Percentiles rank a stretch among this genome's conserved stretches.
Conservation (phyloP, 2,888 invertebrate genomes). For the Clusia tigrina region DNA sequence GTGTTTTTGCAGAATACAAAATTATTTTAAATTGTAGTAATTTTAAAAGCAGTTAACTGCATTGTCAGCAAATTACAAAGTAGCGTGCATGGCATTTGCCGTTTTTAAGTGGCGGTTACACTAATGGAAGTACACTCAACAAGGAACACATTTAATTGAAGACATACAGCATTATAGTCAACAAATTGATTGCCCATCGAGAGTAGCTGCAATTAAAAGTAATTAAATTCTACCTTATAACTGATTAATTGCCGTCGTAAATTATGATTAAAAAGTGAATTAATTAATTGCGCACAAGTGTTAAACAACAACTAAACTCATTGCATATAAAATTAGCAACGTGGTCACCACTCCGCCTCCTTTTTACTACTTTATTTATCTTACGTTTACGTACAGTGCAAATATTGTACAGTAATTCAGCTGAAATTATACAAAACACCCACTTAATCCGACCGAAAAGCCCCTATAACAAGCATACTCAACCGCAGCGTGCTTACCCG, state of each 20-base stretch:
- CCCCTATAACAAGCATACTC: too few relatives aligned
- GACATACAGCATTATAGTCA: neutral
- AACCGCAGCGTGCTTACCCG: too few relatives aligned
- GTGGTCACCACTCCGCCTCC: too few relatives aligned
- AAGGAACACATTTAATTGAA: neutral
- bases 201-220: conserved; percentile 12
- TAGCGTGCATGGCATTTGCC: neutral
- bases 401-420: too few relatives aligned
- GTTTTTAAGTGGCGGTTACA: neutral
- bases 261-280: conserved; percentile 17
- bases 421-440: too few relatives aligned
- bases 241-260: conserved; percentile 20
- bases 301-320: conserved; percentile 11
- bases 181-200: neutral
- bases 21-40: too few relatives aligned
- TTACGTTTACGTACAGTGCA: too few relatives aligned
- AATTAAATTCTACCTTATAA: conserved; percentile 17
- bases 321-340: too few relatives aligned
- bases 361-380: too few relatives aligned
- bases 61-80: neutral
- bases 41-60: too few relatives aligned
- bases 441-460: too few relatives aligned
- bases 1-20: too few relatives aligned
- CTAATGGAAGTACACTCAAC: neutral
- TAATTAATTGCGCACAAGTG: conserved; percentile 13